A percentile compares a stretch with the other conserved stretches of the same genome.
phyloP scores from a whole-genome alignment of 1,140 invertebrate genomes.

The Drosophila arawakana region DNA sequence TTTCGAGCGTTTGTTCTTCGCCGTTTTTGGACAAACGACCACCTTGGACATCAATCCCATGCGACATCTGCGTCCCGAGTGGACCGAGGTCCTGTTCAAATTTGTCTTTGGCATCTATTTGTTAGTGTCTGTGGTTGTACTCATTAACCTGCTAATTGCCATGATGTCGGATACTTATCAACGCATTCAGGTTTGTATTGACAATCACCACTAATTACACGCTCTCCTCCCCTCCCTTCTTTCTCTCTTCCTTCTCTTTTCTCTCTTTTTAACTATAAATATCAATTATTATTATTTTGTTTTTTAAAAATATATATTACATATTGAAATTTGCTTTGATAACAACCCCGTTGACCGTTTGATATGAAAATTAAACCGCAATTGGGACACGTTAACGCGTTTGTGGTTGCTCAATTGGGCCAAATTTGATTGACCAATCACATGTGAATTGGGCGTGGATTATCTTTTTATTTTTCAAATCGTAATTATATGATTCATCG shows the following conservation, averaged over 20 bases:
- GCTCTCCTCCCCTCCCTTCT: slow-evolving; percentile 55
- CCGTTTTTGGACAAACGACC: slow-evolving; percentile 98
- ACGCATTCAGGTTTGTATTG: slow-evolving; percentile 92
- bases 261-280: slow-evolving; percentile 3
- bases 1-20: slow-evolving; percentile 98
- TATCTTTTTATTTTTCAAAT: slow-evolving; percentile 83
- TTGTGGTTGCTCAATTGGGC: slow-evolving; percentile 62
- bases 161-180: slow-evolving; percentile 99
- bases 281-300: slow-evolving; percentile 1
- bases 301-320: slow-evolving; percentile 4
- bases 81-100: slow-evolving; percentile 93
- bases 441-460: slow-evolving; percentile 72
- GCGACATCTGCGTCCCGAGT: slow-evolving; percentile 87
- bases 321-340: slow-evolving; percentile 20
- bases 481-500: slow-evolving; percentile 32
- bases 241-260: slow-evolving; percentile 13
- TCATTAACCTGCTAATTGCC: slow-evolving; percentile 99
- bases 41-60: slow-evolving; percentile 92
- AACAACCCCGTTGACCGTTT: slow-evolving; percentile 44
- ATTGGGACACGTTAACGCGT: slow-evolving; percentile 29
- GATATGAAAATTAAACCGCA: slow-evolving; percentile 25
- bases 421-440: slow-evolving; percentile 63
- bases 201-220: slow-evolving; percentile 71
- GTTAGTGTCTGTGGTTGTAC: slow-evolving; percentile 98
- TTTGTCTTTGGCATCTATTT: slow-evolving; percentile 97